Evolutionary conservation across 2,888 invertebrate species (phyloP).

Genomic region (Rambutsinella grinnellia): DNA sequence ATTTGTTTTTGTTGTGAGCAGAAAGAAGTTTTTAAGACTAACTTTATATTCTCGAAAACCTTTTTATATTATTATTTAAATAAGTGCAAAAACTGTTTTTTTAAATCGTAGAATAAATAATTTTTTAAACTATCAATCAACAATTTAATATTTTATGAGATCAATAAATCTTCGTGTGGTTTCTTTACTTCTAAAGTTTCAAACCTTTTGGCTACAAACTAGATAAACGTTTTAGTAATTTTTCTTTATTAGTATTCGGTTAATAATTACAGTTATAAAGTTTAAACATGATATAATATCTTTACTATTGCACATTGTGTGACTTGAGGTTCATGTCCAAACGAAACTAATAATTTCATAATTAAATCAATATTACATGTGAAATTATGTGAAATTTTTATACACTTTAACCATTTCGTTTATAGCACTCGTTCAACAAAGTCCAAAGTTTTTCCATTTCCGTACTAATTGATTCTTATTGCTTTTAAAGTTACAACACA

Average conservation of each 20-base stretch:
- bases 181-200: background rate
- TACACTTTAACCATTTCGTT: background rate
- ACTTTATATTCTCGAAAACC: no score
- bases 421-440: background rate
- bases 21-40: conserved; percentile 42
- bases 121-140: background rate
- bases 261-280: no score
- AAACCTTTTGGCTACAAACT: background rate
- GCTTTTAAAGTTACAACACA: conserved; percentile 55
- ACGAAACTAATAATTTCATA: background rate
- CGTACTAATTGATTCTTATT: conserved; percentile 21
- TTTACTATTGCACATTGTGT: conserved; percentile 22
- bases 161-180: no score
- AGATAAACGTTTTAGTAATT: background rate
- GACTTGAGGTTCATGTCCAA: background rate
- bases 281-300: background rate
- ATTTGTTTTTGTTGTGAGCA: conserved; percentile 34
- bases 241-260: no score
- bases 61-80: background rate
- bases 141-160: background rate
- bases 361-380: background rate
- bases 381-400: no score
- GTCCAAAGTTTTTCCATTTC: background rate
- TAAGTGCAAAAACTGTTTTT: conserved; percentile 42
- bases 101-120: background rate